Base-by-base conservation (phyloP, 1,140 invertebrate genomes). In the Ylistrum balloti region DNA sequence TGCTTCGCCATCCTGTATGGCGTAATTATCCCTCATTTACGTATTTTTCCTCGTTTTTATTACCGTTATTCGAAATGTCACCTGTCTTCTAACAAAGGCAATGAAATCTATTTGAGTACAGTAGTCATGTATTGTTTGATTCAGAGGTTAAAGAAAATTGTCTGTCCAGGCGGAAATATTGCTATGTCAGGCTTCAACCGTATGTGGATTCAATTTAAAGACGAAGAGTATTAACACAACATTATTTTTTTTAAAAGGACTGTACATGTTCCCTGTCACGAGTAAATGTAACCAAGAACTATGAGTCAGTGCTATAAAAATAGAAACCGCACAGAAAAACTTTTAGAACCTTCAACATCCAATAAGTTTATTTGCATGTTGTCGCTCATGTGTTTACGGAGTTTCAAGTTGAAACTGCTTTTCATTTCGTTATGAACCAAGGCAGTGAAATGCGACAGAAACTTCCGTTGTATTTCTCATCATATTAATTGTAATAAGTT, bases 101-200 rank as follows among this genome's bases (percentile, higher is more conserved):
- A 87, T 41, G n/a, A 41, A 87, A 87, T 33, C 33, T 41, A 87
- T 22, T 41, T 87, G 7, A 28, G n/a, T n/a, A 56, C n/a, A 90
- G 33, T 33, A 38, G 38, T 41, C 86, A 28, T 41, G 9, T 88
- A 22, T 32, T 33, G 22, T 34, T 28, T 32, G 87, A 22, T 33
- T 34, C 34, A 22, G 11, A 20, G 56, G 22, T 28, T 28, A 22
- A 48, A 48, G 22, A 28, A n/a, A 28, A 74, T 74, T 28, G n/a
- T n/a, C 56, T 74, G 56, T 28, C 56, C 56, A 11, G 3, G n/a
- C 28, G 22, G 56, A 28, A 74, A 74, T 74, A 74, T 74, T 74
- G 22, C 17, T 74, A n/a, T n/a, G n/a, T n/a, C 56, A 5, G 56
- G 28, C n/a, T 74, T 74, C 28, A 7, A 74, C 17, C 22, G 13